A percentile compares a stretch with the other conserved stretches of the same genome.
Conservation (phyloP, 2,797 vertebrate species). For the Luscinia megarhynchos region DNA sequence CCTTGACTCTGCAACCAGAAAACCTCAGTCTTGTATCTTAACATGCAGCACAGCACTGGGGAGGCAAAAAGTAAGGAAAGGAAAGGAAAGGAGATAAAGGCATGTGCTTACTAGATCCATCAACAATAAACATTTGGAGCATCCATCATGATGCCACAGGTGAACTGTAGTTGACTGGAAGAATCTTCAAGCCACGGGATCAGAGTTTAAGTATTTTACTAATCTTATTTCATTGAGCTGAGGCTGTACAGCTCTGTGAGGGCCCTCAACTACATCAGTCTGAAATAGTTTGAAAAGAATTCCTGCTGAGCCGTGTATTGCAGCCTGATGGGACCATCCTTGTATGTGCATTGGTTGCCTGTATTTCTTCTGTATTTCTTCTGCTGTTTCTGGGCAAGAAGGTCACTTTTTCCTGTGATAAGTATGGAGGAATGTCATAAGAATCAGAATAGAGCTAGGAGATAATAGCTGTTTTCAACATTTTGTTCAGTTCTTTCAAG, state of each 20-base stretch:
- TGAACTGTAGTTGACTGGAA: conserved; percentile 60
- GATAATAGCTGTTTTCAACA: background rate
- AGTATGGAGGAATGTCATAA: background rate
- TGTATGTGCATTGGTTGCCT: background rate
- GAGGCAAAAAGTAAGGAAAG: background rate
- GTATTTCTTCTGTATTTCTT: conserved; percentile 60
- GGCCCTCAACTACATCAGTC: background rate
- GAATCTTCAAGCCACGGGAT: background rate
- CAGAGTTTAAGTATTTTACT: conserved; percentile 63
- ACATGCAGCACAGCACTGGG: background rate
- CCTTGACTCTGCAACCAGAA: background rate
- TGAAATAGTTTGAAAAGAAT: conserved; percentile 51
- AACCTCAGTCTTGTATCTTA: background rate
- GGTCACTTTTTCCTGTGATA: background rate
- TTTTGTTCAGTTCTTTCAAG: conserved; percentile 25
- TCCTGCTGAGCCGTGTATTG: background rate
- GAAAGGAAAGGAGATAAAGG: background rate
- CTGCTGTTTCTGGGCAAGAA: background rate
- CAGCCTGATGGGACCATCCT: conserved; percentile 17
- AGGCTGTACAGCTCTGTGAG: conserved; percentile 57
- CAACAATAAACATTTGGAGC: background rate
- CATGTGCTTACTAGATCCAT: background rate
- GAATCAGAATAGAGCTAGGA: background rate
- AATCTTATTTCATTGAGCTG: conserved; percentile 65
- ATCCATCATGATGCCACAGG: background rate